Base-by-base conservation (phyloP, 2,113 vertebrate genomes). In the Pagrus major region DNA sequence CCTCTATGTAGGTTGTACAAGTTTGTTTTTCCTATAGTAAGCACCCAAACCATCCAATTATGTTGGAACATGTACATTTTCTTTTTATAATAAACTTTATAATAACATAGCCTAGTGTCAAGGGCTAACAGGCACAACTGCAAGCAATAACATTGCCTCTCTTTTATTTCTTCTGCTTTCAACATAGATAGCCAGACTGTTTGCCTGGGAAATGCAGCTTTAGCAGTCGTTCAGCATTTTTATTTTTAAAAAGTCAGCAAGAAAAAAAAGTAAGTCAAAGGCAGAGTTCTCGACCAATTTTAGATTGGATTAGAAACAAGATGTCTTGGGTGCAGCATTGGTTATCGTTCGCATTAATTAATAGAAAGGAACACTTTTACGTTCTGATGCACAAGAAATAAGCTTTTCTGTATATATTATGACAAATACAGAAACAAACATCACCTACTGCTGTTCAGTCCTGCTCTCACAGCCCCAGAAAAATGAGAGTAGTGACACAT, bases 401-500 rank as follows among this genome's bases (percentile, higher is more conserved):
- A 0, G 3, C 1, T 7, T 64, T 83, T 64, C n/a, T 76, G 5
- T 15, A 23, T n/a, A 18, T 52, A 21, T 37, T 35, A 31, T 47
- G 54, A 78, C 46, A 81, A 65, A 27, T 46, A 46, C 15, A 72
- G 35, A 64, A 33, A 20, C 20, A 16, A 58, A 74, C 51, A 87
- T 68, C 47, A 64, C 42, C 54, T 61, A 58, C 59, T 70, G 63
- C 68, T 76, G 64, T 64, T 76, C 54, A 67, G 39, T 70, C 29
- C 71, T 74, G 58, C 64, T 63, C 49, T 73, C 49, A 51, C 21
- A 67, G 37, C 59, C 66, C 49, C 20, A 72, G 74, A 67, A 33
- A 78, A 77, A 80, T 78, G 44, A 72, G 37, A 70, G 71, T 78
- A 69, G 46, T 64, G 73, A 83, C 73, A 83, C 63, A 83, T 81